phyloP scores from a whole-genome alignment of 2,888 invertebrate species.

The Xestia sexstrigata region DNA sequence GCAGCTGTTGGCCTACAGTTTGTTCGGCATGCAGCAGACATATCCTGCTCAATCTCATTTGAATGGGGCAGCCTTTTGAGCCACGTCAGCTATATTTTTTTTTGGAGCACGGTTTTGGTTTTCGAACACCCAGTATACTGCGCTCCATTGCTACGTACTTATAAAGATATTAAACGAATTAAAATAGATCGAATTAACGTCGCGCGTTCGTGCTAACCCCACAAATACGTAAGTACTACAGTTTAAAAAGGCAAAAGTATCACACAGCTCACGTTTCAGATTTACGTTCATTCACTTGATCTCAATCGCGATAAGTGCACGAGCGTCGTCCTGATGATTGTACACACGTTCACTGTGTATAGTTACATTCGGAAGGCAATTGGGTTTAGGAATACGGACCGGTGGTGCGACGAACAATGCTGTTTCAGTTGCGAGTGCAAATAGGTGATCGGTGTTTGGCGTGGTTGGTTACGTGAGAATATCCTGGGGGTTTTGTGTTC shows the following conservation, averaged over 20 bases:
- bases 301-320: conserved; percentile 74
- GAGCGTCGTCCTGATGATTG: conserved; percentile 38
- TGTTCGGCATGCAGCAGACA: too few relatives aligned
- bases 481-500: not conserved
- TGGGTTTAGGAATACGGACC: conserved; percentile 37
- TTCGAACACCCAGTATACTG: too few relatives aligned
- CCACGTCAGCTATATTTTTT: too few relatives aligned
- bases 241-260: conserved; percentile 44
- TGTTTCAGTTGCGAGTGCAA: not conserved
- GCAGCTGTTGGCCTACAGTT: too few relatives aligned
- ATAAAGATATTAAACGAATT: too few relatives aligned
- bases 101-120: too few relatives aligned
- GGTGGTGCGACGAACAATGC: conserved; percentile 20
- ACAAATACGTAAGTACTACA: conserved; percentile 39
- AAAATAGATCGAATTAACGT: not conserved
- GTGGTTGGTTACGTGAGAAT: not conserved
- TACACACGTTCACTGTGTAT: conserved; percentile 47
- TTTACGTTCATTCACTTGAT: conserved; percentile 76
- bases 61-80: too few relatives aligned
- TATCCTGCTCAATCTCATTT: too few relatives aligned
- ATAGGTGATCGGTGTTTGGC: not conserved
- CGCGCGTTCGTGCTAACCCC: not conserved
- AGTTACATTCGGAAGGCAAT: conserved; percentile 59
- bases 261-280: conserved; percentile 71
- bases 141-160: too few relatives aligned